Percentiles rank a stretch among this genome's conserved stretches.
Conservation (phyloP, 2,888 invertebrate genomes). For the Macrophya alboannulata region DNA sequence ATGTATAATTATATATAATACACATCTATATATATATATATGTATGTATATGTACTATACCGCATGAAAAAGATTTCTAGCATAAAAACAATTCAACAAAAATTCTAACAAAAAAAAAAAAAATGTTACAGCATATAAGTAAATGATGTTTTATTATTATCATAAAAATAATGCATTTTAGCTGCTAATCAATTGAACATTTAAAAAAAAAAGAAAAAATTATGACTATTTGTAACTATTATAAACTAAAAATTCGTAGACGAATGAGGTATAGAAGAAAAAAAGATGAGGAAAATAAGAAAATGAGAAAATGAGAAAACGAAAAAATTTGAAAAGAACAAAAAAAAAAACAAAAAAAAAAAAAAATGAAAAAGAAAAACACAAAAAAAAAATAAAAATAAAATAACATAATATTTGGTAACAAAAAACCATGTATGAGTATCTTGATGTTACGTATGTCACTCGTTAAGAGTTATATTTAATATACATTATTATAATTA, state of each 20-base stretch:
- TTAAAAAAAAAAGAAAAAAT: conserved; percentile 7
- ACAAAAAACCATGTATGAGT: conserved; percentile 43
- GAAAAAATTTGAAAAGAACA: too few relatives aligned
- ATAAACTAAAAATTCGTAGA: conserved; percentile 10
- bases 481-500: conserved; percentile 43
- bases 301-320: neutral
- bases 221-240: conserved; percentile 37
- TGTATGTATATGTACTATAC: neutral
- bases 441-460: conserved; percentile 50
- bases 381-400: neutral
- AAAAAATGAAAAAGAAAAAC: neutral
- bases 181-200: conserved; percentile 49
- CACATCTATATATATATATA: neutral
- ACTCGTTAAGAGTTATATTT: conserved; percentile 41
- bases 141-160: conserved; percentile 38
- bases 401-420: conserved; percentile 4
- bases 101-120: too few relatives aligned
- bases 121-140: neutral
- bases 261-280: conserved; percentile 19
- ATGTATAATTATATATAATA: neutral
- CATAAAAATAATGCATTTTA: conserved; percentile 43
- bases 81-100: too few relatives aligned
- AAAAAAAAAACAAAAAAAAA: neutral
- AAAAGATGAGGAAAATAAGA: neutral
- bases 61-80: conserved; percentile 14